Conservation (phyloP, 1,140 invertebrate species). For the Drosophila navojoa region DNA sequence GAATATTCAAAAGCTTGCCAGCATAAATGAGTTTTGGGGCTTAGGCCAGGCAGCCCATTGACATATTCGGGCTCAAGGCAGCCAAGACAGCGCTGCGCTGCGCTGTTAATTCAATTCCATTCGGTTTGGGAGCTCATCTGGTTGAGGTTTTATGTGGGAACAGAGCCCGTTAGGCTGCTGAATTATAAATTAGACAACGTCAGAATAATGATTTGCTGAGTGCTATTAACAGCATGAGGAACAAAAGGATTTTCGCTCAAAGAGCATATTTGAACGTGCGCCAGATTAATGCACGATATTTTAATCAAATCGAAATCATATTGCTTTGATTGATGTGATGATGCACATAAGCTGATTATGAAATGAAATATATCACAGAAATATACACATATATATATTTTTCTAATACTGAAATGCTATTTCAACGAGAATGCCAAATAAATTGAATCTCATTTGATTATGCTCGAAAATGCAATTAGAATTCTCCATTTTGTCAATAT, state of each 20-base stretch:
- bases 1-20: constrained; percentile 41
- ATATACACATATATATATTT: neutral
- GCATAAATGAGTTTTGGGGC: neutral
- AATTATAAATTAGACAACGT: constrained; percentile 37
- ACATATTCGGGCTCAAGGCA: neutral
- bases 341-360: neutral
- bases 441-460: neutral
- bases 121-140: constrained; percentile 30
- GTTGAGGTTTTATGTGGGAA: constrained; percentile 24
- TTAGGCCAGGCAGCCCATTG: neutral
- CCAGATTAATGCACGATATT: neutral
- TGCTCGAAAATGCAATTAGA: constrained; percentile 20
- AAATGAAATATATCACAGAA: too few relatives aligned
- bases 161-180: constrained; percentile 7
- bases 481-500: constrained; percentile 22
- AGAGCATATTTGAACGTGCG: neutral
- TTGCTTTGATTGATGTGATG: constrained; percentile 2
- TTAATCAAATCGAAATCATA: constrained; percentile 6
- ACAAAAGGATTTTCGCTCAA: neutral
- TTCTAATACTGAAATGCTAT: neutral
- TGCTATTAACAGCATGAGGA: neutral
- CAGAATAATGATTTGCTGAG: constrained; percentile 8
- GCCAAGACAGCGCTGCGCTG: too few relatives aligned
- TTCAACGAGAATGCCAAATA: constrained; percentile 6
- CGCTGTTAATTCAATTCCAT: constrained; percentile 10